Evolutionary conservation across 2,797 vertebrate species (phyloP), one percentile per base, ranked within the genome.

Genomic region (Spondyliosoma cantharus): DNA sequence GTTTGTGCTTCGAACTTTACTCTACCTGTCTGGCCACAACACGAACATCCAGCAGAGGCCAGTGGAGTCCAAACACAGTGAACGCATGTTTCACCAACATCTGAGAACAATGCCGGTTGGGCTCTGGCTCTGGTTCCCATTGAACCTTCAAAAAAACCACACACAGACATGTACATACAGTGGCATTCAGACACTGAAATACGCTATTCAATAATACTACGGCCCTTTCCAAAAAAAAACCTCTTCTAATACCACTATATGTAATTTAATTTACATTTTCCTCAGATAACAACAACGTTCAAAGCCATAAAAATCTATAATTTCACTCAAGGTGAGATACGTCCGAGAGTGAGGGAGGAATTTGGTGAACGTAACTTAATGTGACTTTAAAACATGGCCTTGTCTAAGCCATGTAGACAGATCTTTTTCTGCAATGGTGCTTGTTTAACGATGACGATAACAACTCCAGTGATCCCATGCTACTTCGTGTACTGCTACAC

Each of bases 21-120:
- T 20, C 17, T 90, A 95, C 95, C 94, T 95, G 95, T 92, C 94
- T 92, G 37, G 94, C 95, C 52, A 94, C 91, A n/a, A 96, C 94
- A 0, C 77, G 66, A 15, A 96, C 16, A 61, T 97, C 96, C 61
- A 97, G 80, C 50, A 95, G 57, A 59, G 95, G 71, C 84, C 92
- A 83, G 54, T 78, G 95, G 15, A 53, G 84, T 24, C 96, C 96
- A 0, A 96, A 96, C 69, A 96, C 20, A 1, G 89, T 93, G 0
- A 95, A 42, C 0, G 76, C 45, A 29, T 97, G 96, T 32, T 94
- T 94, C 72, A 97, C 65, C 62, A 90, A 53, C 95, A 97, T 93
- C 82, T 54, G 89, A n/a, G 96, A 96, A 63, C 96, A 97, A 65
- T 97, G 96, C 24, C 81, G 58, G 59, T 93, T 92, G 8, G 96